Percentiles rank a stretch among this genome's conserved stretches.
These are phyloP conservation scores for Nasonovia ribisnigri DNA, from an alignment of 2,888 invertebrate species.

Conservation along the genomic window DNA sequence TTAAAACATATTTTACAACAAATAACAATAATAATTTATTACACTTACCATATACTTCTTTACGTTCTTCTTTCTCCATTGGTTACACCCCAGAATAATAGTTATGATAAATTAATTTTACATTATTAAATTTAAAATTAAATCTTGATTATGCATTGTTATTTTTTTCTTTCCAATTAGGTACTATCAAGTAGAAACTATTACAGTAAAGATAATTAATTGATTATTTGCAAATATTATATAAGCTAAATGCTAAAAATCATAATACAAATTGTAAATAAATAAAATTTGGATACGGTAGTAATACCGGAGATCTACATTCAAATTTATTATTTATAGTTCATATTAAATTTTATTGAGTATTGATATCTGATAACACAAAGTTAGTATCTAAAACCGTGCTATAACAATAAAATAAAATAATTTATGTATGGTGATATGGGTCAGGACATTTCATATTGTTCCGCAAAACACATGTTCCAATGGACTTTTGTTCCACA, in stretches of 20 bases:
- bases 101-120: not conserved
- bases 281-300: not conserved
- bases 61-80: constrained; percentile 59
- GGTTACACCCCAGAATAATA: not conserved
- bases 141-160: not conserved
- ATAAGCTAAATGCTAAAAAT: not conserved
- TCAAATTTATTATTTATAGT: no score
- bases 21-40: not conserved
- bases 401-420: no score
- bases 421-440: no score
- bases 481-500: no score
- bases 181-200: not conserved
- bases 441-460: no score
- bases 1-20: not conserved
- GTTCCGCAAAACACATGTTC: no score
- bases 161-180: not conserved
- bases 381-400: no score
- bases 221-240: not conserved
- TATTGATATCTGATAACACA: no score
- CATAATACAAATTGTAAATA: not conserved
- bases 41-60: constrained; percentile 61
- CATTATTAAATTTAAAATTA: not conserved
- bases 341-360: no score
- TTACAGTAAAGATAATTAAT: not conserved
- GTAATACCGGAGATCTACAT: not conserved